Percentiles rank a stretch among this genome's conserved stretches.
phyloP scores from a whole-genome alignment of 2,113 vertebrate genomes.

The Pimephales promelas region DNA sequence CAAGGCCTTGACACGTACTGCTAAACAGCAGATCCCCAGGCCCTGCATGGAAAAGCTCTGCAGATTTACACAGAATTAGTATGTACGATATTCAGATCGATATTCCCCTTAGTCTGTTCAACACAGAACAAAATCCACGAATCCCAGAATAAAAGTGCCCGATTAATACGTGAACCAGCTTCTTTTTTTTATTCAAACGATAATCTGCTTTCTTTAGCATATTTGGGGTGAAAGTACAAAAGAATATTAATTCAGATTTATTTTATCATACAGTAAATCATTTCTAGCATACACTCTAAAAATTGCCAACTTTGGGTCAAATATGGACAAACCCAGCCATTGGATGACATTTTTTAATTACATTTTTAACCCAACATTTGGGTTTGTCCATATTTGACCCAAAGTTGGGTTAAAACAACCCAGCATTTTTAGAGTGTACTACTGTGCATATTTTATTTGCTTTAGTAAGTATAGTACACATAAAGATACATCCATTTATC shows the following conservation, averaged over 20 bases:
- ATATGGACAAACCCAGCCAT: too few relatives aligned
- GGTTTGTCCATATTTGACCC: too few relatives aligned
- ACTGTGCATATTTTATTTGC: neutral
- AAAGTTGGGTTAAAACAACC: too few relatives aligned
- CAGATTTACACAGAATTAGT: neutral
- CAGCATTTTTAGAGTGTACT: too few relatives aligned
- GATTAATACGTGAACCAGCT: neutral
- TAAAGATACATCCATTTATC: neutral
- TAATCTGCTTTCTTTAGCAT: neutral
- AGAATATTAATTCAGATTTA: neutral
- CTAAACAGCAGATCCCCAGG: neutral
- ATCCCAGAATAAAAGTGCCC: neutral
- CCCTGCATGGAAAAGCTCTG: neutral
- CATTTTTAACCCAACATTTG: too few relatives aligned
- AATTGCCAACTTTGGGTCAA: too few relatives aligned
- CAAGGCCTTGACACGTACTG: slow-evolving; percentile 6
- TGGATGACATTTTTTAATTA: too few relatives aligned
- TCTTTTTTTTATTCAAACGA: neutral
- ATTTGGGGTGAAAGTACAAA: neutral
- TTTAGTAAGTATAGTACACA: neutral
- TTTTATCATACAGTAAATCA: neutral
- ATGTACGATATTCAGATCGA: neutral
- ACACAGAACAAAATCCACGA: neutral
- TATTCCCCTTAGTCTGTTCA: neutral
- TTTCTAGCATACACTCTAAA: neutral